Evolutionary conservation across 2,888 invertebrate species (phyloP).

Genomic region (Steromphala cineraria): DNA sequence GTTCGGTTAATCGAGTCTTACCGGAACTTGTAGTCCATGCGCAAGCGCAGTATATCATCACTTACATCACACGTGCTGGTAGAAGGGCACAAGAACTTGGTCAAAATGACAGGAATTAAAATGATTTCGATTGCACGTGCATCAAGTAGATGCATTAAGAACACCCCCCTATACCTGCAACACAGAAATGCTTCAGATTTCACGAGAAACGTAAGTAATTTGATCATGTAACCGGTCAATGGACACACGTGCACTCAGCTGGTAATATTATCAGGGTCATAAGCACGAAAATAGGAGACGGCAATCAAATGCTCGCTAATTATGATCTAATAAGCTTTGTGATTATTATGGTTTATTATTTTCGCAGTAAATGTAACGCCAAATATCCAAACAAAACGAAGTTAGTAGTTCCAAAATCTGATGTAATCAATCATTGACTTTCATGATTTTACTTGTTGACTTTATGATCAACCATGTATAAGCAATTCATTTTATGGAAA

Average conservation of each 20-base stretch:
- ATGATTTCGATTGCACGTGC: constrained; percentile 43
- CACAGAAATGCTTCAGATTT: constrained; percentile 46
- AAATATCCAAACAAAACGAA: not conserved
- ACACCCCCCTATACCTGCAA: constrained; percentile 42
- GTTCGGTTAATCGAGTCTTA: not conserved
- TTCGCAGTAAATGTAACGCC: not conserved
- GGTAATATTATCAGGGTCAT: not conserved
- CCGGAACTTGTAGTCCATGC: not conserved
- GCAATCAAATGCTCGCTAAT: no score
- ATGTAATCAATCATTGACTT: no score
- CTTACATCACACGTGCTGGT: constrained; percentile 31
- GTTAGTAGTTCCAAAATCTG: no score
- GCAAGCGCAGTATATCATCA: not conserved
- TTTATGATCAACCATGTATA: no score
- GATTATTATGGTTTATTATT: no score
- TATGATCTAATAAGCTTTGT: no score
- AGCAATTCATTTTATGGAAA: no score
- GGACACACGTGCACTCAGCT: not conserved
- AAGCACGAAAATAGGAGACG: not conserved
- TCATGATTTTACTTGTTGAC: no score
- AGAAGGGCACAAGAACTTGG: not conserved
- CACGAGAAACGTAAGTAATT: constrained; percentile 41
- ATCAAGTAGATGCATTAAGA: constrained; percentile 39
- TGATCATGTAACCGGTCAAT: not conserved
- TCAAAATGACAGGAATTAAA: constrained; percentile 22